phyloP scores from a whole-genome alignment of 2,888 invertebrate genomes.

The Cephus runcator region DNA sequence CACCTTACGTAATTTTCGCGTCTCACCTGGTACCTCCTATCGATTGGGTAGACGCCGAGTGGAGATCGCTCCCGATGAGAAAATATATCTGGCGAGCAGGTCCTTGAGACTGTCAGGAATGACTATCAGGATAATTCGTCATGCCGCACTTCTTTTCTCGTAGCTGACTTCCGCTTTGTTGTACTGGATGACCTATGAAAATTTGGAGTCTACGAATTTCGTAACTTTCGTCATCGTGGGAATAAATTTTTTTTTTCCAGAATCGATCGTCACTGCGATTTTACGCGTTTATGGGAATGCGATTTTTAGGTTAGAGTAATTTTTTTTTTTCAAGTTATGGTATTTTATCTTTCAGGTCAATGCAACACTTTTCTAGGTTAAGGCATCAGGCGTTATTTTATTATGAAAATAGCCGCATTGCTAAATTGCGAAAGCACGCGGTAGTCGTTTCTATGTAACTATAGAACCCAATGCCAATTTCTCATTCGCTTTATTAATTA shows the following conservation, averaged over 20 bases:
- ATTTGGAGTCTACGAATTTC: neutral
- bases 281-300: neutral
- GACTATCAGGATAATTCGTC: neutral
- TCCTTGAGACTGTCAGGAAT: neutral
- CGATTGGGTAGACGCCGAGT: neutral
- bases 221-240: neutral
- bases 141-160: neutral
- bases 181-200: neutral
- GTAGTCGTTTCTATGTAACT: neutral
- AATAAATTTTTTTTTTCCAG: neutral
- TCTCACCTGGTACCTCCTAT: neutral
- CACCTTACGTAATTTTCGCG: neutral
- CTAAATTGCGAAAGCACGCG: neutral
- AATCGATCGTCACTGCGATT: neutral
- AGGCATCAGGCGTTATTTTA: no score
- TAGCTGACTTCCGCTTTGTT: neutral
- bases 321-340: no score
- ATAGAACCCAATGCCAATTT: neutral
- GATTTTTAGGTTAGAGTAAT: neutral
- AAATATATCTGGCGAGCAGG: neutral
- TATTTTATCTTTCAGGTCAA: neutral
- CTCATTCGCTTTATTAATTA: neutral
- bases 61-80: neutral
- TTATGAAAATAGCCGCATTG: no score
- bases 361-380: neutral